phyloP scores from a whole-genome alignment of 2,113 vertebrate genomes.

The Microtus oregoni region DNA sequence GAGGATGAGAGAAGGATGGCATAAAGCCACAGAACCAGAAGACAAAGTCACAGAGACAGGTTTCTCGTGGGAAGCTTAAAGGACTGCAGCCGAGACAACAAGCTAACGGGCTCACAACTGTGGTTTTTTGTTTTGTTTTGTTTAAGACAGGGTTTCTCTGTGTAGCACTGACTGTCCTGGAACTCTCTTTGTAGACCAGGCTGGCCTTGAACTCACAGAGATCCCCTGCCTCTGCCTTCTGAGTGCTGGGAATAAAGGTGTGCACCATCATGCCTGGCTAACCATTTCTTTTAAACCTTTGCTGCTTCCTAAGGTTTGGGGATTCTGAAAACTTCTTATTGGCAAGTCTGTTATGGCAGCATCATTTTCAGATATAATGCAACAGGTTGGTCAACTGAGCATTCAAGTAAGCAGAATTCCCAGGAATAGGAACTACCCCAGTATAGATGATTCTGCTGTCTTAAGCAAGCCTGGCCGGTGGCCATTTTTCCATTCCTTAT shows the following conservation, averaged over 20 bases:
- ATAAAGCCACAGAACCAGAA: background rate
- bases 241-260: too few species aligned
- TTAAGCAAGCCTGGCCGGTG: background rate
- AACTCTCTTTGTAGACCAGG: too few species aligned
- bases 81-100: background rate
- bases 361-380: background rate
- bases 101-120: background rate
- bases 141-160: too few species aligned
- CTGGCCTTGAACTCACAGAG: too few species aligned
- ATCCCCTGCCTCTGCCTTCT: too few species aligned
- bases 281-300: background rate
- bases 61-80: background rate
- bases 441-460: background rate
- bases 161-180: too few species aligned
- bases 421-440: background rate
- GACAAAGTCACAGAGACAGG: background rate
- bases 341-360: background rate
- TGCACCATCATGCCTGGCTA: too few species aligned
- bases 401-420: background rate
- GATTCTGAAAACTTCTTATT: background rate
- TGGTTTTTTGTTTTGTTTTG: background rate
- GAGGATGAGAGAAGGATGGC: background rate
- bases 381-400: background rate
- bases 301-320: background rate
- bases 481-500: background rate